Percentiles rank a stretch among this genome's conserved stretches.
Conservation (phyloP, 2,888 invertebrate species). For the Pammene fasciana region DNA sequence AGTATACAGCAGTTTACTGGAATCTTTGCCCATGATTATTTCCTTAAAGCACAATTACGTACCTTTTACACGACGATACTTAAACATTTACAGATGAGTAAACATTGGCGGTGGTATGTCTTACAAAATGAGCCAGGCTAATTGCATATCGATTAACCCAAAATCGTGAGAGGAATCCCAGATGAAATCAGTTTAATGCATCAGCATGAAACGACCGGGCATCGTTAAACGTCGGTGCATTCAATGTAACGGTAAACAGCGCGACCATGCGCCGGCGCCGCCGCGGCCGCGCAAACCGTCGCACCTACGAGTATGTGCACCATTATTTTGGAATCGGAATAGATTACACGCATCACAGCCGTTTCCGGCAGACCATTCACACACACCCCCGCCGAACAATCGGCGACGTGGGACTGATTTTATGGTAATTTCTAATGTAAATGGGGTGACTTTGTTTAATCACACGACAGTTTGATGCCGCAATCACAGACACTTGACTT, state of each 20-base stretch:
- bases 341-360: slow-evolving; percentile 71
- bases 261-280: slow-evolving; percentile 37
- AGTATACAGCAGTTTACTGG: not conserved
- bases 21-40: not conserved
- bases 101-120: slow-evolving; percentile 20
- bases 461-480: slow-evolving; percentile 30
- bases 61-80: not conserved
- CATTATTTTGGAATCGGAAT: slow-evolving; percentile 62
- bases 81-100: not conserved
- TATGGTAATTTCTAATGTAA: slow-evolving; percentile 72
- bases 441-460: slow-evolving; percentile 50
- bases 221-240: slow-evolving; percentile 52
- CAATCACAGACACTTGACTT: slow-evolving; percentile 37
- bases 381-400: slow-evolving; percentile 56
- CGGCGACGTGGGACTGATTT: slow-evolving; percentile 76
- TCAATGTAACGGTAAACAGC: slow-evolving; percentile 43
- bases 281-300: slow-evolving; percentile 20
- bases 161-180: slow-evolving; percentile 49
- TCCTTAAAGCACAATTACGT: no score
- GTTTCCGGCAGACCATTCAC: slow-evolving; percentile 65
- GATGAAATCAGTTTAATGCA: slow-evolving; percentile 46
- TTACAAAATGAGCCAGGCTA: slow-evolving; percentile 44
- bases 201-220: slow-evolving; percentile 35
- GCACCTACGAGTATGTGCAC: slow-evolving; percentile 20
- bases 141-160: slow-evolving; percentile 53